These are phyloP conservation scores for Drosophila borealis DNA, from an alignment of 2,888 invertebrate genomes.

Conservation along the genomic window DNA sequence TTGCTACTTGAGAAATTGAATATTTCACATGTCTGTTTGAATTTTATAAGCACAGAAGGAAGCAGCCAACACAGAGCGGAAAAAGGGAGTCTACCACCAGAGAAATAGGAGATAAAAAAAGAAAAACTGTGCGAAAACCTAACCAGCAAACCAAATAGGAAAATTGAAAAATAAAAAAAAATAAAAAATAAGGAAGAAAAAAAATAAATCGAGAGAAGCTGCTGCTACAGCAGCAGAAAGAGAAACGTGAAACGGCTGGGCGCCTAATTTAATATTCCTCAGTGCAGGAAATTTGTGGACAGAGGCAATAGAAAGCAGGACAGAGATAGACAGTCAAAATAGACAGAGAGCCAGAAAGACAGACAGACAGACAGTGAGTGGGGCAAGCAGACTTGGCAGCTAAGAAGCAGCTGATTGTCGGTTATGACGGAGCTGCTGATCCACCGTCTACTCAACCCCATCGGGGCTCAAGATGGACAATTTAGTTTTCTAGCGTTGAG, in stretches of 20 bases:
- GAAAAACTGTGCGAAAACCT: constrained; percentile 37
- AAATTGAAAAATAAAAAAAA: constrained; percentile 63
- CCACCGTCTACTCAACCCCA: not conserved
- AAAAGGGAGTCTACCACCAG: constrained; percentile 52
- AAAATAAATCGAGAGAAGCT: constrained; percentile 53
- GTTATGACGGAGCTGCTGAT: constrained; percentile 41
- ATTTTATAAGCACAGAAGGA: constrained; percentile 62
- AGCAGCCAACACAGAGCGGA: constrained; percentile 40
- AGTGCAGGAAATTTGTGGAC: constrained; percentile 71
- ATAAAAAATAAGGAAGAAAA: constrained; percentile 21
- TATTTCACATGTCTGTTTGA: constrained; percentile 74
- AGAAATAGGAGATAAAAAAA: constrained; percentile 25
- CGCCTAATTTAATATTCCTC: constrained; percentile 72
- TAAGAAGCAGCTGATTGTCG: constrained; percentile 58
- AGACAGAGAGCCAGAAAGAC: constrained; percentile 14
- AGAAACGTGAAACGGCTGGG: constrained; percentile 49
- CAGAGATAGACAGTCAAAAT: constrained; percentile 27
- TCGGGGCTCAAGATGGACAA: constrained; percentile 40
- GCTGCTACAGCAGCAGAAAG: constrained; percentile 26
- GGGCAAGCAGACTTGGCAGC: constrained; percentile 6
- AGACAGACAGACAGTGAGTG: constrained; percentile 3
- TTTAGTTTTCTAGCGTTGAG: constrained; percentile 44
- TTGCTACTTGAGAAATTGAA: constrained; percentile 71
- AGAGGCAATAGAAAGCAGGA: constrained; percentile 27
- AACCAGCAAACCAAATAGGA: constrained; percentile 65